A percentile compares a stretch with the other conserved stretches of the same genome.
These are phyloP conservation scores for Esox niger DNA, from an alignment of 2,113 vertebrate species.

Conservation along the genomic window DNA sequence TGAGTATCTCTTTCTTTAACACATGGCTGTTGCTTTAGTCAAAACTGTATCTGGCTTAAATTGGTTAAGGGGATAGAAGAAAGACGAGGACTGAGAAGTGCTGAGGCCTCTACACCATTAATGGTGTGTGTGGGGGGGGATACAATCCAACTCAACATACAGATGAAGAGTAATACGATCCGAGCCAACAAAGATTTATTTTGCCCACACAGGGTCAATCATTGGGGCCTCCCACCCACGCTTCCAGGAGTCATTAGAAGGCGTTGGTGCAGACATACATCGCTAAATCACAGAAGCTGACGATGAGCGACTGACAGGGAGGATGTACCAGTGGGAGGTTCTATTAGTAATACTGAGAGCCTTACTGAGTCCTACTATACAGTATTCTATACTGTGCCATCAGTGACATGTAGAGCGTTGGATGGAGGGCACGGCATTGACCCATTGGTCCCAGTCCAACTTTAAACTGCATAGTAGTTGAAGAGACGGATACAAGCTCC, in stretches of 20 bases:
- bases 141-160: slow-evolving; percentile 5
- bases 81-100: neutral
- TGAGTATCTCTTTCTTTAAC: too few species aligned
- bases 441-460: too few species aligned
- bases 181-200: slow-evolving; percentile 73
- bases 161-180: slow-evolving; percentile 57
- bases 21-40: too few species aligned
- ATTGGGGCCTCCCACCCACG: slow-evolving; percentile 28
- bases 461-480: too few species aligned
- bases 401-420: too few species aligned
- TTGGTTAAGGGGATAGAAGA: too few species aligned
- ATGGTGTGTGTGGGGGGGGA: neutral
- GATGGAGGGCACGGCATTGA: too few species aligned
- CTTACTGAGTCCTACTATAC: too few species aligned
- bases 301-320: neutral
- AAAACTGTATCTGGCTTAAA: too few species aligned
- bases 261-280: slow-evolving; percentile 73
- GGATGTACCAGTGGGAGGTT: neutral
- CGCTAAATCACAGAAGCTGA: slow-evolving; percentile 59
- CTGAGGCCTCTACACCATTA: neutral
- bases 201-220: slow-evolving; percentile 58
- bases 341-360: too few species aligned
- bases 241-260: slow-evolving; percentile 71
- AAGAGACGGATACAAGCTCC: too few species aligned
- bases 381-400: too few species aligned